Base-by-base conservation (phyloP, 2,888 invertebrate species). In the Pseudoips prasinana region DNA sequence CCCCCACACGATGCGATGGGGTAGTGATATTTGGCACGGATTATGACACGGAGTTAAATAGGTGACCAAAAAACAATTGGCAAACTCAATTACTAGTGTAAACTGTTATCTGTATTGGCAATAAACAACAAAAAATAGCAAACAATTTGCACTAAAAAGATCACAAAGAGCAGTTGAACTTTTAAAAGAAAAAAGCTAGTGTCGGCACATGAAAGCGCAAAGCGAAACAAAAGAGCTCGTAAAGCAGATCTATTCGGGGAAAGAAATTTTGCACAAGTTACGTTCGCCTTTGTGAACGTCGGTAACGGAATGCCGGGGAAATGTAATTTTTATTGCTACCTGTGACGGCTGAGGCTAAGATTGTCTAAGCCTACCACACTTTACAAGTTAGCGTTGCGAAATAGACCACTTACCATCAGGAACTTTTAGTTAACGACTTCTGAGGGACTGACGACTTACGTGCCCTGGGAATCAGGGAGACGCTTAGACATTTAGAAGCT, bases 231-330 rank as follows among this genome's bases (percentile, higher is more conserved):
- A 80, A 70, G 64, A 48, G 31, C 42, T 73, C 75, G 60, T 85
- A 83, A 85, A 82, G 58, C 55, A 51, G 64, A 63, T 70, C 74
- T 72, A 66, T 81, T 80, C 80, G 64, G 45, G 62, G 84, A 85
- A 81, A 81, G 78, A 85, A 78, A 81, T 86, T 82, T 85, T 82
- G 84, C 84, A 72, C 82, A 75, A 73, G 55, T 52, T 49, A 32
- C 41, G 46, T 40, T 24, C 8, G 10, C 24, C 20, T 22, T 30
- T 31, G 31, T 30, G 26, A 14, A 29, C 23, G 8, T 7, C 14
- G 19, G 48, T 25, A 31, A 39, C 38, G 36, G 39, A 40, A 43
- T 39, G 36, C 29, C 28, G 33, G 20, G 39, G 29, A 40, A 48
- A 39, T 34, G 35, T 36, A 23, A 19, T 30, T 33, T 52, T 48